Evolutionary conservation across 2,888 invertebrate genomes (phyloP).

Genomic region (Litoditis marina): DNA sequence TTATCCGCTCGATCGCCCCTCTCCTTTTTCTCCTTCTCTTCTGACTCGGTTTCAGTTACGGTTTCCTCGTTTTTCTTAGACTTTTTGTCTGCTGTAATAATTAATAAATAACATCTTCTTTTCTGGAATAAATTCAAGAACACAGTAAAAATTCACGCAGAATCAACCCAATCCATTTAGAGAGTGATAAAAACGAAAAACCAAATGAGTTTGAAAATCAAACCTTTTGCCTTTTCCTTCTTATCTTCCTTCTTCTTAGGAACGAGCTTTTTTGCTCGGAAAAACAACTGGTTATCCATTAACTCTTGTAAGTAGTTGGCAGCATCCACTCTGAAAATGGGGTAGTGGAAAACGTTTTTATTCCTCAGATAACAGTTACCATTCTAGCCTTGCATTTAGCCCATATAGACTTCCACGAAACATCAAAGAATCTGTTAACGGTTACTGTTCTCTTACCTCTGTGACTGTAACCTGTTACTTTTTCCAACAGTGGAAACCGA

Average conservation of each 20-base stretch:
- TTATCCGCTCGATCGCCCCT: conserved; percentile 41
- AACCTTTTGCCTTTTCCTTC: conserved; percentile 8
- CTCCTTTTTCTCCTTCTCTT: conserved; percentile 49
- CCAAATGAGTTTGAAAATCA: not conserved
- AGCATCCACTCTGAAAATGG: conserved; percentile 21
- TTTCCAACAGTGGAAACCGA: too few species aligned
- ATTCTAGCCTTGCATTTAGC: not conserved
- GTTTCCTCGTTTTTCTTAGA: conserved; percentile 18
- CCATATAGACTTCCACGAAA: too few species aligned
- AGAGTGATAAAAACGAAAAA: not conserved
- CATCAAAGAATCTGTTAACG: too few species aligned
- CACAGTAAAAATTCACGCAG: too few species aligned
- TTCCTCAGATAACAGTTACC: not conserved
- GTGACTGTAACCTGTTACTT: conserved; percentile 69
- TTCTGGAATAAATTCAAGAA: too few species aligned
- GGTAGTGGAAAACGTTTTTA: not conserved
- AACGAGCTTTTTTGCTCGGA: conserved; percentile 58
- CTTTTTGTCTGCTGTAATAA: too few species aligned
- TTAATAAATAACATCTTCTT: too few species aligned
- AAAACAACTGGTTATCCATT: conserved; percentile 43
- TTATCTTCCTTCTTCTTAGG: conserved; percentile 54
- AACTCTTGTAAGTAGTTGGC: conserved; percentile 31
- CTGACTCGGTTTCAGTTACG: conserved; percentile 37
- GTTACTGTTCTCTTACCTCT: too few species aligned
- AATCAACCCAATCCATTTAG: not conserved